phyloP scores from a whole-genome alignment of 2,113 vertebrate genomes.

The Nyctereutes procyonoides region DNA sequence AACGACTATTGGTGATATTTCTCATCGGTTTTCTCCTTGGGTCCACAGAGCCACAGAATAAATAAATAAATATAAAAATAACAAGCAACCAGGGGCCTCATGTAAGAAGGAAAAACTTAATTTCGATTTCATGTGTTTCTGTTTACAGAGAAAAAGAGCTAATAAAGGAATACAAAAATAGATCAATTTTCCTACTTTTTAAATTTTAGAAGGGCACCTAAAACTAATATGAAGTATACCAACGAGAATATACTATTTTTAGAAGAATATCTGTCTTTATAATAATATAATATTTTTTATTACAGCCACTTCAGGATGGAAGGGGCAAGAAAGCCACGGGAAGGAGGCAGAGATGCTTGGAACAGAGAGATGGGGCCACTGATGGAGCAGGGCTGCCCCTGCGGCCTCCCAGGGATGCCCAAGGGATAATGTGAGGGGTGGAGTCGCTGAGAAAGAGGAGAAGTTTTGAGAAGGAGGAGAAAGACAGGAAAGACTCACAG shows the following conservation, averaged over 20 bases:
- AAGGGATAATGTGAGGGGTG: background rate
- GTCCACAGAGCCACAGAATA: background rate
- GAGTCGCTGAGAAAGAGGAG: background rate
- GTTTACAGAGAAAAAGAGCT: background rate
- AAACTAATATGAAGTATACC: background rate
- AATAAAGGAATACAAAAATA: constrained; percentile 11
- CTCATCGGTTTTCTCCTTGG: background rate
- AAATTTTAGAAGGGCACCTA: background rate
- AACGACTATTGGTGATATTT: background rate
- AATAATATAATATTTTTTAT: background rate
- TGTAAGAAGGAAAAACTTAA: background rate
- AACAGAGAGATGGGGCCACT: background rate
- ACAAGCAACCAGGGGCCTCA: background rate
- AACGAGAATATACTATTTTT: background rate
- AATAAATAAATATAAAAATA: background rate
- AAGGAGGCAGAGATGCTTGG: background rate
- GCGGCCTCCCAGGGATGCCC: background rate
- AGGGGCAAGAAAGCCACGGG: rapidly evolving
- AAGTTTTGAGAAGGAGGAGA: background rate
- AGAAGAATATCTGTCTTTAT: background rate
- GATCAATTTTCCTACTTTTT: background rate
- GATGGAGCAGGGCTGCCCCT: rapidly evolving
- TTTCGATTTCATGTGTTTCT: background rate
- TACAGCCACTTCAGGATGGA: background rate
- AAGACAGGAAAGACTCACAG: background rate